A percentile compares a stretch with the other conserved stretches of the same genome.
Conservation (phyloP, 2,113 vertebrate species). For the Forbesichthys papilliferus region DNA sequence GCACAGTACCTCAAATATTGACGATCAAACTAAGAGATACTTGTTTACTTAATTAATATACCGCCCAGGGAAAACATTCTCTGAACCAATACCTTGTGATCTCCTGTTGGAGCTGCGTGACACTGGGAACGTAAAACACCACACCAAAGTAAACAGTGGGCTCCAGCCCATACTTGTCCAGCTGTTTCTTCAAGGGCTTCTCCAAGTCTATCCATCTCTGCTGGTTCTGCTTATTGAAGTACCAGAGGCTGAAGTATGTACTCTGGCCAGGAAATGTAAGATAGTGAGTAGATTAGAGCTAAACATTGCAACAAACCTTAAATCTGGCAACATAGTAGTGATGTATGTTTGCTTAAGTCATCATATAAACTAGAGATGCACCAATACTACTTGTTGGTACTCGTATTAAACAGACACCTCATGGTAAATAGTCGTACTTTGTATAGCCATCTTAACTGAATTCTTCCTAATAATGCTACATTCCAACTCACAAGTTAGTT, state of each 20-base stretch:
- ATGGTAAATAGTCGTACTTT: no score
- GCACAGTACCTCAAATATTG: not conserved
- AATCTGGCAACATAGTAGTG: not conserved
- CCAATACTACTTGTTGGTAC: no score
- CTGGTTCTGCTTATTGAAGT: constrained; percentile 96
- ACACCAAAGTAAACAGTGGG: constrained; percentile 97
- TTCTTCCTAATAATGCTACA: no score
- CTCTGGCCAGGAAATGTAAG: constrained; percentile 76
- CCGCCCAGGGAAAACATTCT: not conserved
- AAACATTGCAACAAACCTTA: not conserved
- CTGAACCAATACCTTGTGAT: constrained; percentile 87
- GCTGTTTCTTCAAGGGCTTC: constrained; percentile 96
- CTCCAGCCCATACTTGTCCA: constrained; percentile 94
- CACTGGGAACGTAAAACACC: constrained; percentile 91
- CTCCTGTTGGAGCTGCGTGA: constrained; percentile 93
- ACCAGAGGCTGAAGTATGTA: constrained; percentile 97
- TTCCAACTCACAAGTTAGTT: no score
- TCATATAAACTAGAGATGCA: no score
- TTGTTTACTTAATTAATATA: not conserved
- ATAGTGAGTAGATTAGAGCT: constrained; percentile 12
- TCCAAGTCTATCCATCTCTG: constrained; percentile 97
- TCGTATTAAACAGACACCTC: no score
- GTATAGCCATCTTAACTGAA: no score
- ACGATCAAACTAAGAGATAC: not conserved
- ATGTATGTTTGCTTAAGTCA: not conserved